Base-by-base conservation (phyloP, 1,140 invertebrate genomes). In the Heliothis virescens region DNA sequence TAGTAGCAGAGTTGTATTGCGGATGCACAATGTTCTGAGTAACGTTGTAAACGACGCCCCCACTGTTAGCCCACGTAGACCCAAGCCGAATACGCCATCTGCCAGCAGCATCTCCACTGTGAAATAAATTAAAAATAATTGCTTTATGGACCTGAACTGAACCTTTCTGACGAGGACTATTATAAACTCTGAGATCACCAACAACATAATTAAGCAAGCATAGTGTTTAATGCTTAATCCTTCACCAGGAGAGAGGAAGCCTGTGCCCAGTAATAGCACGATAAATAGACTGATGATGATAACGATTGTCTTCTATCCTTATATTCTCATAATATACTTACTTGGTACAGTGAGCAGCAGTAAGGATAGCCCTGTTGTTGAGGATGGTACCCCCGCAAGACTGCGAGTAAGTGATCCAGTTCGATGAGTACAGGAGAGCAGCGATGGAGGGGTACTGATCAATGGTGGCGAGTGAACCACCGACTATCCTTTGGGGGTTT, bases 1-100 rank as follows among this genome's bases (percentile, higher is more conserved):
- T 21, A 2, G 95, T 96, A 0, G 83, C 62, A 0, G 90, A 75
- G 76, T 95, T 95, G 83, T 95, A 97, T 3, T 90, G 80, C 0
- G 95, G 94, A 85, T 97, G 96, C 10, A 62, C 15, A 48, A 82
- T 82, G 15, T 81, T 50, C 1, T 9, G 95, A 75, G 5, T 3
- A 16, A 65, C 57, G 52, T 48, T 82, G n/a, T 75, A 50, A 2
- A 83, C 79, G 12, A 71, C 34, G 2, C 87, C 85, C 10, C 85
- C 85, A 52, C 80, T 83, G 59, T 84, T 82, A 7, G 82, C 80
- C 18, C 16, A 63, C 9, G 82, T 81, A 15, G 87, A 86, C 11
- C 87, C 87, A 4, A 85, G 72, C 26, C 84, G 85, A 3, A 65
- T 57, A 7, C 82, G 80, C 83, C 83, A 92, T 55, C 81, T 82